Conservation (phyloP, 2,888 invertebrate species). For the Harpalus rufipes region DNA sequence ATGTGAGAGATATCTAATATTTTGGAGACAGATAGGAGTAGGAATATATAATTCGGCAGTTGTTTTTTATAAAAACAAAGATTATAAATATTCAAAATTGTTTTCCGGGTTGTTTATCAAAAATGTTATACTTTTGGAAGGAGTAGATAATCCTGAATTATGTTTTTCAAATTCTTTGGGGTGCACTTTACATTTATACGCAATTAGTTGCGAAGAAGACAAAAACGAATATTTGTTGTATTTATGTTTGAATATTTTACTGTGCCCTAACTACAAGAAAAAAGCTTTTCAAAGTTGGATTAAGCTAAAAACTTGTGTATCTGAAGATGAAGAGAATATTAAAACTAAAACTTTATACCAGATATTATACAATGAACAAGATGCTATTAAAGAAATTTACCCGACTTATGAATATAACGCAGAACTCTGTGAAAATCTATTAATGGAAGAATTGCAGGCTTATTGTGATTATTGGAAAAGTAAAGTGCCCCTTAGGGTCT, state of each 20-base stretch:
- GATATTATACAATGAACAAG: slow-evolving; percentile 68
- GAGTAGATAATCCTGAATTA: slow-evolving; percentile 9
- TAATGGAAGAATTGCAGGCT: slow-evolving; percentile 71
- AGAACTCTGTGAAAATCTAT: slow-evolving; percentile 69
- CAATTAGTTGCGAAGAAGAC: slow-evolving; percentile 33
- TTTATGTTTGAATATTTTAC: slow-evolving; percentile 69
- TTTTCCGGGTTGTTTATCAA: slow-evolving; percentile 25
- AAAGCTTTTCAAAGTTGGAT: slow-evolving; percentile 70
- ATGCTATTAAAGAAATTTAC: slow-evolving; percentile 67
- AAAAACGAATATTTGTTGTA: slow-evolving; percentile 69
- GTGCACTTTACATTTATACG: slow-evolving; percentile 45
- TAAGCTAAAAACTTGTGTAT: slow-evolving; percentile 70
- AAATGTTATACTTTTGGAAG: slow-evolving; percentile 50
- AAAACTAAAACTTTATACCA: slow-evolving; percentile 71
- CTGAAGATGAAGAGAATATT: slow-evolving; percentile 67
- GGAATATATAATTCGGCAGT: slow-evolving; percentile 43
- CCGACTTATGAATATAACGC: slow-evolving; percentile 63
- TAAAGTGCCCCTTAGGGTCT: slow-evolving; percentile 71
- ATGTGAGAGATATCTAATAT: slow-evolving; percentile 20
- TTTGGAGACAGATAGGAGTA: slow-evolving; percentile 50
- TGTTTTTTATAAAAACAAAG: slow-evolving; percentile 50
- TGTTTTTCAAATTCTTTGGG: slow-evolving; percentile 51
- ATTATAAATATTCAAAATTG: slow-evolving; percentile 30
- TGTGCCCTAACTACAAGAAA: slow-evolving; percentile 68
- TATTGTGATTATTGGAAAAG: slow-evolving; percentile 72